phyloP scores from a whole-genome alignment of 2,888 invertebrate species.

The Eugnorisma glareosa region DNA sequence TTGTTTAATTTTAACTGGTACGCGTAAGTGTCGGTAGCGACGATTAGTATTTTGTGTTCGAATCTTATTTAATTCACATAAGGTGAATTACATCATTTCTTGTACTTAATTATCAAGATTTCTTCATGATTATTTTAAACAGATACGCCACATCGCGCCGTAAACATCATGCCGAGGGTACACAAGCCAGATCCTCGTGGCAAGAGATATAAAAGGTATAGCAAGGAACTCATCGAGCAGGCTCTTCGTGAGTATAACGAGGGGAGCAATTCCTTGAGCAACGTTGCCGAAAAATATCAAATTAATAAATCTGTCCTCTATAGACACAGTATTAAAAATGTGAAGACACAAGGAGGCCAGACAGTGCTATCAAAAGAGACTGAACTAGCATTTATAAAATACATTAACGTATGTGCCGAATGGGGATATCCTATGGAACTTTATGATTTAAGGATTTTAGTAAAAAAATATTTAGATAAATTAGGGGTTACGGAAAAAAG shows the following conservation, averaged over 20 bases:
- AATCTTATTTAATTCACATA: no score
- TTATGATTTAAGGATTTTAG: background rate
- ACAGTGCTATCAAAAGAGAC: background rate
- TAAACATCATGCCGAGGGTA: background rate
- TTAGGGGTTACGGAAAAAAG: background rate
- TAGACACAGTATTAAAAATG: background rate
- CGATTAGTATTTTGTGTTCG: no score
- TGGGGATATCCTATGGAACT: conserved; percentile 2
- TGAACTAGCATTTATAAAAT: background rate
- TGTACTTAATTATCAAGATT: no score
- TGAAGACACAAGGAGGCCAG: background rate
- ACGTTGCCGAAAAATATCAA: background rate
- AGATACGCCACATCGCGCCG: no score
- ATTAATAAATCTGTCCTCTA: conserved; percentile 3
- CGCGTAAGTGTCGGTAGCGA: no score
- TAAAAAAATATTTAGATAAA: background rate
- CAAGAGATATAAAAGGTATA: background rate
- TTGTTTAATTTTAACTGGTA: no score
- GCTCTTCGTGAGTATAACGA: background rate
- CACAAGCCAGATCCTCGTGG: conserved; percentile 2
- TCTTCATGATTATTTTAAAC: no score
- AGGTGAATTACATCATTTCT: no score
- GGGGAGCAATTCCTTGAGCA: background rate
- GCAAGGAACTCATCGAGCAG: background rate
- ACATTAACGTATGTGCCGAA: background rate